phyloP scores from a whole-genome alignment of 2,113 vertebrate genomes.

The Camelus bactrianus region DNA sequence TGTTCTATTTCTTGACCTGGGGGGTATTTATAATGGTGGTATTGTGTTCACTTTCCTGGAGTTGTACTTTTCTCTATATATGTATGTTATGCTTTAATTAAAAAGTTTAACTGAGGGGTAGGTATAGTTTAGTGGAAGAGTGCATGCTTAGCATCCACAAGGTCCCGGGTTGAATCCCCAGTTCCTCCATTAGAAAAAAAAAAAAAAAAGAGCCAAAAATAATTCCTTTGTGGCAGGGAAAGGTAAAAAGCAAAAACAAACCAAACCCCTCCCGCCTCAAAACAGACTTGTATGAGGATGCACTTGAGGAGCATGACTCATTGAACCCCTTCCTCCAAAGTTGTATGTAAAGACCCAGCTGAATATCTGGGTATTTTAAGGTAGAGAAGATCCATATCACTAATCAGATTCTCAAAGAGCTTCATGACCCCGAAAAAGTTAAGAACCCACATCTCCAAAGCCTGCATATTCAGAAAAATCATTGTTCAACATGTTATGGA shows the following conservation, averaged over 20 bases:
- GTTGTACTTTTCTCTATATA: neutral
- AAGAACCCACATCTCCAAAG: neutral
- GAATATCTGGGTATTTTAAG: slow-evolving; percentile 34
- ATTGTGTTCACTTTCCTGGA: neutral
- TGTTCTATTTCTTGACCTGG: neutral
- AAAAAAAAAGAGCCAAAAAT: no score
- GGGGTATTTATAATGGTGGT: neutral
- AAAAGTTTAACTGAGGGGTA: neutral
- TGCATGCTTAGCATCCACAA: no score
- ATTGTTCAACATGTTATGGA: neutral
- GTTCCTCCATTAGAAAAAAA: no score
- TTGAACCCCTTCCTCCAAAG: neutral
- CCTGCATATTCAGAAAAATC: neutral
- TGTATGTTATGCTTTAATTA: slow-evolving; percentile 23
- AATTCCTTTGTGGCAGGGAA: no score
- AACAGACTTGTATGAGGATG: neutral
- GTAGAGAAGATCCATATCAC: neutral
- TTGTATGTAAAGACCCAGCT: neutral
- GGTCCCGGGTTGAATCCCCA: no score
- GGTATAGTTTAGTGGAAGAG: no score
- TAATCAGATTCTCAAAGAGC: slow-evolving; percentile 11
- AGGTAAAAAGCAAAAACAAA: neutral
- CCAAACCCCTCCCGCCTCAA: neutral
- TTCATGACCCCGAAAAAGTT: neutral
- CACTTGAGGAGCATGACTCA: neutral